Conservation (phyloP, 2,797 vertebrate species). For the Myiotriccus ornatus region DNA sequence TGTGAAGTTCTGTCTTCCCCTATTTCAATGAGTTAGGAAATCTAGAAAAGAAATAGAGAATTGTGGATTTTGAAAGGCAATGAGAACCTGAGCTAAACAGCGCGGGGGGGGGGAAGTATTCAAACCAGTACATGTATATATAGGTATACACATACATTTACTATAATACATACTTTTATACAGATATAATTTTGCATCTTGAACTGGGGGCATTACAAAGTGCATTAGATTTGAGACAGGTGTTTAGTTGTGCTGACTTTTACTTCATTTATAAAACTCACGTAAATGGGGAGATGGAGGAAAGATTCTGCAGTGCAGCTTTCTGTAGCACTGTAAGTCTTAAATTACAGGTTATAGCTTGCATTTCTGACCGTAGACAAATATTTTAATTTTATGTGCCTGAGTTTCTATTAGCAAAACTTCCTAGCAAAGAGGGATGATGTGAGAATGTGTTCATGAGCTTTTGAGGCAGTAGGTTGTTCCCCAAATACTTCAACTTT, state of each 20-base stretch:
- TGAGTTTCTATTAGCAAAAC: not conserved
- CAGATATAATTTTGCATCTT: not conserved
- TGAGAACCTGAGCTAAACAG: not conserved
- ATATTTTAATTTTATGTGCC: not conserved
- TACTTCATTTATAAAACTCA: not conserved
- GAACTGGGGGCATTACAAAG: not conserved
- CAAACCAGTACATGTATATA: not conserved
- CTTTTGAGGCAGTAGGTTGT: not conserved
- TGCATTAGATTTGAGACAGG: not conserved
- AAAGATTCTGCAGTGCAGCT: not conserved
- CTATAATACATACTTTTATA: not conserved
- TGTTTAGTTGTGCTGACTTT: not conserved
- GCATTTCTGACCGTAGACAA: not conserved
- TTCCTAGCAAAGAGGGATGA: not conserved
- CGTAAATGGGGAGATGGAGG: rapidly evolving
- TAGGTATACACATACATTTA: not conserved
- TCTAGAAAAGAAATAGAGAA: not conserved
- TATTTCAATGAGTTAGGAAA: not conserved
- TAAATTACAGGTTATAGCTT: not conserved
- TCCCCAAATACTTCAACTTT: not conserved
- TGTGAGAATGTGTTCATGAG: not conserved
- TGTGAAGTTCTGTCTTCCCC: not conserved
- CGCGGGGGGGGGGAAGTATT: not conserved
- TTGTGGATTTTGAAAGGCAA: not conserved
- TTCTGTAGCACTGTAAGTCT: not conserved